These are phyloP conservation scores for Syngnathus acus DNA, from an alignment of 2,797 vertebrate genomes.

Conservation along the genomic window DNA sequence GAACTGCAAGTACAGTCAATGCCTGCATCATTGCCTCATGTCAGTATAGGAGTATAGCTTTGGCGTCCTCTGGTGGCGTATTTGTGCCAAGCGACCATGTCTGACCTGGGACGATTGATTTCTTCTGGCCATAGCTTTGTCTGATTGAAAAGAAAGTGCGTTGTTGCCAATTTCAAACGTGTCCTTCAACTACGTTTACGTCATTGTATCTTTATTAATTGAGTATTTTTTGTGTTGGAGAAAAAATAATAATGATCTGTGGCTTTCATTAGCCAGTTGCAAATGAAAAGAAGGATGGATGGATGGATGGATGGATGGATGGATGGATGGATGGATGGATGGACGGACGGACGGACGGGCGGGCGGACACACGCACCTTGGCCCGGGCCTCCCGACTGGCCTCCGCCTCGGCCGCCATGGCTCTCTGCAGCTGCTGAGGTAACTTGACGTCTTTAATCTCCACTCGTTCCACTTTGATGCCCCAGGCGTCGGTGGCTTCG, in stretches of 20 bases:
- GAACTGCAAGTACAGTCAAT: too few species aligned
- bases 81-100: too few species aligned
- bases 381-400: slow-evolving; percentile 70
- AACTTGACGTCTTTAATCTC: slow-evolving; percentile 75
- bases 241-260: neutral
- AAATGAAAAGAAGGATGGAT: neutral
- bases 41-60: too few species aligned
- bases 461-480: slow-evolving; percentile 74
- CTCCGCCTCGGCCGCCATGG: slow-evolving; percentile 76
- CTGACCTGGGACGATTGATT: too few species aligned
- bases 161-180: neutral
- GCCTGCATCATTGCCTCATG: too few species aligned
- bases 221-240: too few species aligned
- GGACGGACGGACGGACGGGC: too few species aligned
- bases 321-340: too few species aligned
- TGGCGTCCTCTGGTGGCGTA: too few species aligned
- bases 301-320: too few species aligned
- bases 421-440: slow-evolving; percentile 70
- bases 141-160: neutral
- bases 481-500: slow-evolving; percentile 69
- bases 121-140: too few species aligned
- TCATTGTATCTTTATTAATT: neutral
- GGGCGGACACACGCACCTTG: slow-evolving; percentile 49
- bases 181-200: too few species aligned
- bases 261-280: neutral